Evolutionary conservation across 1,140 invertebrate species (phyloP).

Genomic region (Lasaia peninsularis): DNA sequence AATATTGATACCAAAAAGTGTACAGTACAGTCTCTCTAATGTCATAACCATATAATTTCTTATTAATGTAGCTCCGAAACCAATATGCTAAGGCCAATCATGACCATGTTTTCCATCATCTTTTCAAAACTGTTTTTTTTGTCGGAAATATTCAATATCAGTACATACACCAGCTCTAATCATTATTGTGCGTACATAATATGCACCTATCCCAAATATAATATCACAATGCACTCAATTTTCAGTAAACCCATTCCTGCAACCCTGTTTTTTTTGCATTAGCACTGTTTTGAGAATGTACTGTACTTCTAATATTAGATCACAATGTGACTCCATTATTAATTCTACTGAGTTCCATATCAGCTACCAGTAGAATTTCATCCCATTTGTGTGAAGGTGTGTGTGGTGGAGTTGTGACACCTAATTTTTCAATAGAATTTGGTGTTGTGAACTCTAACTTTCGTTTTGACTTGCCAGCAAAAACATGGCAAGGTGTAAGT

Average conservation of each 20-base stretch:
- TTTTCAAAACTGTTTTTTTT: no score
- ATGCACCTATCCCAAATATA: no score
- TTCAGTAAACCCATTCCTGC: no score
- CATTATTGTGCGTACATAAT: no score
- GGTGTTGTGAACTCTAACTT: conserved; percentile 73
- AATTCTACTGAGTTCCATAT: conserved; percentile 75
- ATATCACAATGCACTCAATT: no score
- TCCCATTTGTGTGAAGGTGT: conserved; percentile 74
- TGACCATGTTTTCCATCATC: no score
- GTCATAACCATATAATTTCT: background rate
- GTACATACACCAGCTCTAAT: no score
- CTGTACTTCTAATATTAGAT: conserved; percentile 30
- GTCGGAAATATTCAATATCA: no score
- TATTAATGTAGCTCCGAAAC: no score
- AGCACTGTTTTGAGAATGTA: background rate
- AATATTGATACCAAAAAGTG: conserved; percentile 12
- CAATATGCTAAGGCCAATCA: no score
- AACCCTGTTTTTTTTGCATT: no score
- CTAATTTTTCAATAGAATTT: conserved; percentile 40
- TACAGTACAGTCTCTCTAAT: no score
- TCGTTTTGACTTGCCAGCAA: conserved; percentile 63
- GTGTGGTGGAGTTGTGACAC: conserved; percentile 61
- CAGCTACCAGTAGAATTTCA: conserved; percentile 70
- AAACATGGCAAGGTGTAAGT: conserved; percentile 51
- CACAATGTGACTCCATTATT: conserved; percentile 63